Evolutionary conservation across 2,797 vertebrate species (phyloP).

Genomic region (Phoxinus dragarum): DNA sequence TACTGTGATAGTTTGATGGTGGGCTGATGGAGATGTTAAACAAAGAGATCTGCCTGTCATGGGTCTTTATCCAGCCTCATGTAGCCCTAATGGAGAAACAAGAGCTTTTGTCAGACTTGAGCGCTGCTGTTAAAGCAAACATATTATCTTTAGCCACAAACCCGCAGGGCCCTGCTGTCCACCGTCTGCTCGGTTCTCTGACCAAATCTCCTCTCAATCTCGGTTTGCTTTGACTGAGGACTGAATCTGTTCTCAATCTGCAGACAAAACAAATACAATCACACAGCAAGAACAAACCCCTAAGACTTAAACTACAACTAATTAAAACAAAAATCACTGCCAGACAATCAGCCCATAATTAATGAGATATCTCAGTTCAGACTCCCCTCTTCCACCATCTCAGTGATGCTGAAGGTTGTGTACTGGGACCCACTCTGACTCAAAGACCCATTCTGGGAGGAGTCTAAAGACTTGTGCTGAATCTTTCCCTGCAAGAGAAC

Average conservation of each 20-base stretch:
- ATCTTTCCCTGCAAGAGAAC: conserved; percentile 58
- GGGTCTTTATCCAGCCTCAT: conserved; percentile 57
- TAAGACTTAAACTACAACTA: conserved; percentile 1
- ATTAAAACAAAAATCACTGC: background rate
- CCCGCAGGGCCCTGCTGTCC: conserved; percentile 38
- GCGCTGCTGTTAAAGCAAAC: background rate
- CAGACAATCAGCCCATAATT: background rate
- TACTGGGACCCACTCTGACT: conserved; percentile 36
- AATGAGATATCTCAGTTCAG: background rate
- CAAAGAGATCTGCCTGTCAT: conserved; percentile 58
- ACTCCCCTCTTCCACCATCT: conserved; percentile 79
- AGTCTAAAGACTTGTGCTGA: conserved; percentile 40
- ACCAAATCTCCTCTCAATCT: conserved; percentile 37
- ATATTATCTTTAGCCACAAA: conserved; percentile 40
- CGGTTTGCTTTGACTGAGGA: conserved; percentile 39
- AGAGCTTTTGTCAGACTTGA: conserved; percentile 38
- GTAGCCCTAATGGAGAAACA: conserved; percentile 56
- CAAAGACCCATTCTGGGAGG: conserved; percentile 44
- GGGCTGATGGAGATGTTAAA: conserved; percentile 61
- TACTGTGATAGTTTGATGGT: conserved; percentile 43
- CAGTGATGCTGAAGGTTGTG: conserved; percentile 77
- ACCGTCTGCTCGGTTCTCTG: conserved; percentile 9
- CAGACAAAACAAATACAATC: conserved; percentile 35
- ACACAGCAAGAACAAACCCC: background rate
- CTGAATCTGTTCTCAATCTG: conserved; percentile 55